Evolutionary conservation across 2,888 invertebrate species (phyloP).

Genomic region (Volucella zonaria): DNA sequence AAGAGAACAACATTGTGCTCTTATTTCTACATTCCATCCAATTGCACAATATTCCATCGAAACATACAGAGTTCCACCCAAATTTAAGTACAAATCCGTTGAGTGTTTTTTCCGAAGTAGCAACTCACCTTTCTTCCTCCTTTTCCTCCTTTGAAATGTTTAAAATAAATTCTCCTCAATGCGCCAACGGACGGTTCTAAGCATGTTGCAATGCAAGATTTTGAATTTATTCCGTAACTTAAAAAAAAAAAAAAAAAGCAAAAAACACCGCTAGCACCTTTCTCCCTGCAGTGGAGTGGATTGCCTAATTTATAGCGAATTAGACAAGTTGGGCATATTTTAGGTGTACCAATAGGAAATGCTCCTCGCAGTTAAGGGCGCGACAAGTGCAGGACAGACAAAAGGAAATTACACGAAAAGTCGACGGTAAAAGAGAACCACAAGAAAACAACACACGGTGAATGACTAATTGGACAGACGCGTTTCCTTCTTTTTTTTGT

Average conservation of each 20-base stretch:
- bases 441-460: slow-evolving; percentile 33
- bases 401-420: slow-evolving; percentile 1
- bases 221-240: slow-evolving; percentile 46
- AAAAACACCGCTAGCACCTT: slow-evolving; percentile 14
- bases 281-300: slow-evolving; percentile 20
- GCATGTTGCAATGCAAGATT: slow-evolving; percentile 57
- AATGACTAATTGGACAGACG: slow-evolving; percentile 63
- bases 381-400: slow-evolving; percentile 52
- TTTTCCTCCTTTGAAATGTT: slow-evolving; percentile 11
- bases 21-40: slow-evolving; percentile 1
- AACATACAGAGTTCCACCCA: slow-evolving; percentile 13
- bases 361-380: slow-evolving; percentile 60
- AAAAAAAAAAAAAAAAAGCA: slow-evolving; percentile 28
- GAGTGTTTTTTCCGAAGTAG: neutral
- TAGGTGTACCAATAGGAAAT: slow-evolving; percentile 42
- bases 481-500: slow-evolving; percentile 27
- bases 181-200: slow-evolving; percentile 50
- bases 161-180: slow-evolving; percentile 49
- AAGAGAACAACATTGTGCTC: slow-evolving; percentile 24
- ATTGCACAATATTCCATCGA: slow-evolving; percentile 8
- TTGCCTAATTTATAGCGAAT: slow-evolving; percentile 47
- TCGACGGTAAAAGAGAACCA: slow-evolving; percentile 23
- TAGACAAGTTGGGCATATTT: slow-evolving; percentile 43
- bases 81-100: neutral
- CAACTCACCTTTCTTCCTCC: slow-evolving; percentile 42